A percentile compares a stretch with the other conserved stretches of the same genome.
Evolutionary conservation across 1,140 invertebrate genomes (phyloP).

Genomic region (Papilio polyxenes): DNA sequence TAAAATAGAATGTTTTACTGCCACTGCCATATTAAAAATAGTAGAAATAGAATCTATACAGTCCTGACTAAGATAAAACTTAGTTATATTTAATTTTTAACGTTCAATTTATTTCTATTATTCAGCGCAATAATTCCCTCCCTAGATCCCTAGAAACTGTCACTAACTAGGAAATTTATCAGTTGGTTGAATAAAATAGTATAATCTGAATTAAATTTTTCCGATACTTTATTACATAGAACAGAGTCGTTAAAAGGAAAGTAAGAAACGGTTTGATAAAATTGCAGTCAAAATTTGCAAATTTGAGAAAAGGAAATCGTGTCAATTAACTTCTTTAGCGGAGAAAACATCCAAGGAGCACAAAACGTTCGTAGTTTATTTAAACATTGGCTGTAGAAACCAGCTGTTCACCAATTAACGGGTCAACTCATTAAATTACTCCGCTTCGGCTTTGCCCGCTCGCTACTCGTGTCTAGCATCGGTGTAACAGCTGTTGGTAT

Average conservation of each 20-base stretch:
- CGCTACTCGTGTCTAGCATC: constrained; percentile 42
- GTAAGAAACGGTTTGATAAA: not conserved
- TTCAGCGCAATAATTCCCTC: not conserved
- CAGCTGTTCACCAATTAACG: constrained; percentile 66
- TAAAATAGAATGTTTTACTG: no score
- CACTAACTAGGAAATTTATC: constrained; percentile 1
- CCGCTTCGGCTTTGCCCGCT: constrained; percentile 47
- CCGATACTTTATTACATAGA: not conserved
- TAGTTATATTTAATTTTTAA: not conserved
- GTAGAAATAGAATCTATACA: not conserved
- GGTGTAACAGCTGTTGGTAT: constrained; percentile 34
- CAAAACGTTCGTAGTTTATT: constrained; percentile 54
- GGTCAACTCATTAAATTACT: constrained; percentile 69
- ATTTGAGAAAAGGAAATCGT: not conserved
- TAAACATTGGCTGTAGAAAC: constrained; percentile 62
- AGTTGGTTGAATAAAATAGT: not conserved
- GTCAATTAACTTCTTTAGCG: constrained; percentile 12
- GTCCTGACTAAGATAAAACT: not conserved
- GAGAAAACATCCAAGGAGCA: constrained; percentile 13
- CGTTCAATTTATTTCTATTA: not conserved
- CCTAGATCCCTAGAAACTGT: not conserved
- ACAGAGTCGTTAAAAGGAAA: not conserved
- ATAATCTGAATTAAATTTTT: not conserved
- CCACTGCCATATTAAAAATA: not conserved
- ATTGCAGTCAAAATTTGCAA: constrained; percentile 18